phyloP scores from a whole-genome alignment of 1,140 invertebrate genomes.

The Drosophila rufa region DNA sequence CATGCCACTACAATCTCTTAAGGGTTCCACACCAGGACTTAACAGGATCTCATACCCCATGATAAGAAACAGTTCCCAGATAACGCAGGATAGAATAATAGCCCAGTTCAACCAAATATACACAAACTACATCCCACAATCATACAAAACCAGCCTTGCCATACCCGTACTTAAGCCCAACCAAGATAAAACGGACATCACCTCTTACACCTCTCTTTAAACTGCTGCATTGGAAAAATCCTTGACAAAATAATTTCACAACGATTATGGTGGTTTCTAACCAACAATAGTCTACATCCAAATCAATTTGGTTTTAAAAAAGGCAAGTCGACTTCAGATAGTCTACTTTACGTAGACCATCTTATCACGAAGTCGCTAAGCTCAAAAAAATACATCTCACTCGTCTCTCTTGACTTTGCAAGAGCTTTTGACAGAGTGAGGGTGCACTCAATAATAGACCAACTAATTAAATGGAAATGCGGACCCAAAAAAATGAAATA shows the following conservation, averaged over 20 bases:
- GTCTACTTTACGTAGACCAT: neutral
- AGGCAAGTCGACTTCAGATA: neutral
- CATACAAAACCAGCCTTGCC: conserved; percentile 4
- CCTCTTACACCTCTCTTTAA: neutral
- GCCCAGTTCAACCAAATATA: neutral
- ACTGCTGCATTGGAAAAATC: too few species aligned
- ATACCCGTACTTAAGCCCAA: neutral
- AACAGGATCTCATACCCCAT: conserved; percentile 4
- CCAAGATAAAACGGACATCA: neutral
- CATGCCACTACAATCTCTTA: neutral
- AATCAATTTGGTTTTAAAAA: neutral
- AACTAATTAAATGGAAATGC: conserved; percentile 10
- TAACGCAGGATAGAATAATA: neutral
- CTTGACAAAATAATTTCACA: too few species aligned
- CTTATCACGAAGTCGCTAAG: conserved; percentile 1
- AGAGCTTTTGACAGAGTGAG: too few species aligned
- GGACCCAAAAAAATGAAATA: conserved; percentile 17
- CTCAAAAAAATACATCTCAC: neutral
- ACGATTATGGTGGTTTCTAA: too few species aligned
- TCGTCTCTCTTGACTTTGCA: too few species aligned
- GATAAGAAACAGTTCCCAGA: neutral
- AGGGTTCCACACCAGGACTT: conserved; percentile 3
- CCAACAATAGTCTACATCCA: too few species aligned
- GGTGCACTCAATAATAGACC: conserved; percentile 4
- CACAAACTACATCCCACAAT: neutral